These are phyloP conservation scores for Liasis olivaceus DNA, from an alignment of 2,797 vertebrate species.

Conservation along the genomic window DNA sequence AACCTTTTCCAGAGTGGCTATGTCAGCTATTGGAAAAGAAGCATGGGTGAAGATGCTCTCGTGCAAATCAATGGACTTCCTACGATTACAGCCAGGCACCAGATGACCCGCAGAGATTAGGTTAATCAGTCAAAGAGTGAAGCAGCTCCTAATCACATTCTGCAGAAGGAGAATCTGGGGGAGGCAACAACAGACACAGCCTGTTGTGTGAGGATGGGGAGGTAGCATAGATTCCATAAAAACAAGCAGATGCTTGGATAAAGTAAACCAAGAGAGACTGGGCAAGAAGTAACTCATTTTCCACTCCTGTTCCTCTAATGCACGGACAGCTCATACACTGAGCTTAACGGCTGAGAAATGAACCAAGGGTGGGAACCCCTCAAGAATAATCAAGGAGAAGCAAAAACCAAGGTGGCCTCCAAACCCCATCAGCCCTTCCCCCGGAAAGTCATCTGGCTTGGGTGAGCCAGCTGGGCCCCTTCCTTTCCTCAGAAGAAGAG, in stretches of 20 bases:
- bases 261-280: slow-evolving; percentile 42
- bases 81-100: neutral
- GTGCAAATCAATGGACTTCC: slow-evolving; percentile 50
- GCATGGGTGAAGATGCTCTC: slow-evolving; percentile 23
- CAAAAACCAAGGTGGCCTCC: neutral
- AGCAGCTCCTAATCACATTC: slow-evolving; percentile 29
- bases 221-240: slow-evolving; percentile 37
- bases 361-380: neutral
- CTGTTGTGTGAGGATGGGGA: slow-evolving; percentile 26
- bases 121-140: slow-evolving; percentile 69
- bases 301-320: neutral
- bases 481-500: neutral
- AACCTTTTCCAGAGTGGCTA: neutral
- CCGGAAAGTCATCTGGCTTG: neutral
- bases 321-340: slow-evolving; percentile 6
- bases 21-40: neutral
- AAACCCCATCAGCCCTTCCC: neutral
- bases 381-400: slow-evolving; percentile 6
- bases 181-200: slow-evolving; percentile 20
- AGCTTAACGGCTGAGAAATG: slow-evolving; percentile 51
- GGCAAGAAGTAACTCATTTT: slow-evolving; percentile 36
- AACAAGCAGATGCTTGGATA: slow-evolving; percentile 67
- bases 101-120: slow-evolving; percentile 57
- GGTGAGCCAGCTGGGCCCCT: neutral
- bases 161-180: neutral